Percentiles rank a stretch among this genome's conserved stretches.
Evolutionary conservation across 2,113 vertebrate genomes (phyloP).

Genomic region (Varanus salvator): DNA sequence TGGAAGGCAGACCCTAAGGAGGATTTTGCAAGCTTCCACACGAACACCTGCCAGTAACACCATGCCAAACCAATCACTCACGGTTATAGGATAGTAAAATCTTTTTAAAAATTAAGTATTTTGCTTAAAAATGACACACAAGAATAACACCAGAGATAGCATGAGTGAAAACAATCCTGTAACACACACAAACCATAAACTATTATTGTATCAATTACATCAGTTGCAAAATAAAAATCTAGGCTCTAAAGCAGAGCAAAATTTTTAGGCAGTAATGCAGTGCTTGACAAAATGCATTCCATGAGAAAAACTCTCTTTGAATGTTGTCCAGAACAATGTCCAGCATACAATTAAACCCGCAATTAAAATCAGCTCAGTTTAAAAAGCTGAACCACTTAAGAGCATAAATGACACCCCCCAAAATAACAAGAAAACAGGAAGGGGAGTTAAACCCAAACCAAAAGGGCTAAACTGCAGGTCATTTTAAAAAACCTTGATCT

Average conservation of each 20-base stretch:
- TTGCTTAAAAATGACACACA: not conserved
- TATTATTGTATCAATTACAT: not conserved
- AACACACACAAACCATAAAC: not conserved
- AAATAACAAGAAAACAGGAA: too few relatives aligned
- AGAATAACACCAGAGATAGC: not conserved
- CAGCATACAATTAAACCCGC: too few relatives aligned
- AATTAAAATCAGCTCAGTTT: too few relatives aligned
- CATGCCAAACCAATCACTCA: not conserved
- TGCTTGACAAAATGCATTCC: not conserved
- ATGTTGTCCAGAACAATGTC: too few relatives aligned
- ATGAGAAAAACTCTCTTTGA: not conserved
- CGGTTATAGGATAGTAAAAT: not conserved
- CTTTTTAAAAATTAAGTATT: not conserved
- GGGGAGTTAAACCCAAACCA: too few relatives aligned
- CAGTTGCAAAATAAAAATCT: not conserved
- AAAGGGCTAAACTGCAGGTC: too few relatives aligned
- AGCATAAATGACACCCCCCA: too few relatives aligned
- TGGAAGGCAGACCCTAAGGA: not conserved
- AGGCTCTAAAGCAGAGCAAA: not conserved
- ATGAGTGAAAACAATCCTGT: not conserved
- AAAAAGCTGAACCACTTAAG: too few relatives aligned
- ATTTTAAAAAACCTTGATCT: too few relatives aligned
- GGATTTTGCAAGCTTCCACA: not conserved
- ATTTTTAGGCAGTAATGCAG: not conserved
- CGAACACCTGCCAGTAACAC: not conserved